These are phyloP conservation scores for Spheniscus humboldti DNA, from an alignment of 2,797 vertebrate species.

Conservation along the genomic window DNA sequence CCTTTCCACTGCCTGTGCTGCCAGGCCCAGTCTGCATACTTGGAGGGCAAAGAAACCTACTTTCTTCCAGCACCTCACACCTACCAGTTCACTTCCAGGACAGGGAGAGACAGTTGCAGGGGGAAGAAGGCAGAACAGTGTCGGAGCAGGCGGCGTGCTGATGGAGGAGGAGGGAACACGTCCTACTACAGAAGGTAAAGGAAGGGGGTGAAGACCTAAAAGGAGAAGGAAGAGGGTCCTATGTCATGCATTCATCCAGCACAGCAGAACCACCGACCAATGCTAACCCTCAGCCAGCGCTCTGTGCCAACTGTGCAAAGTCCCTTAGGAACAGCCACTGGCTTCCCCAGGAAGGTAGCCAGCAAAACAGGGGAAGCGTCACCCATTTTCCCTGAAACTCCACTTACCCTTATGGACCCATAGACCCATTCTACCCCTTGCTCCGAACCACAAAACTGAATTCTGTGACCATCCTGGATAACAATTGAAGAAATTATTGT, in stretches of 20 bases:
- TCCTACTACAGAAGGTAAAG: neutral
- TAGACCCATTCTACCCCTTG: neutral
- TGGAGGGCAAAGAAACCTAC: neutral
- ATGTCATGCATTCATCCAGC: neutral
- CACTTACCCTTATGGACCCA: neutral
- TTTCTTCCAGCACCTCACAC: neutral
- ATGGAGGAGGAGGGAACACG: neutral
- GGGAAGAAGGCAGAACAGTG: neutral
- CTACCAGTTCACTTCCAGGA: neutral
- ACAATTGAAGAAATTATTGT: neutral
- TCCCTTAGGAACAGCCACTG: neutral
- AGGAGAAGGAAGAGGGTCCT: neutral
- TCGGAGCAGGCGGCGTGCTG: rapidly evolving
- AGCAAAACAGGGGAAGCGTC: neutral
- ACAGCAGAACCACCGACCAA: neutral
- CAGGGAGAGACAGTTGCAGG: neutral
- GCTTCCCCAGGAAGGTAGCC: neutral
- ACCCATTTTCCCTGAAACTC: neutral
- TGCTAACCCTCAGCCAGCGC: neutral
- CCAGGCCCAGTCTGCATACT: neutral
- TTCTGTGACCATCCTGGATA: neutral
- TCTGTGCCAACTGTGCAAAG: neutral
- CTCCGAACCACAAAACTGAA: neutral
- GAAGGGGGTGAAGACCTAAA: neutral
- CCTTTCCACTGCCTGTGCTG: neutral